These are phyloP conservation scores for Leptinotarsa texana DNA, from an alignment of 1,140 invertebrate species.

Conservation along the genomic window DNA sequence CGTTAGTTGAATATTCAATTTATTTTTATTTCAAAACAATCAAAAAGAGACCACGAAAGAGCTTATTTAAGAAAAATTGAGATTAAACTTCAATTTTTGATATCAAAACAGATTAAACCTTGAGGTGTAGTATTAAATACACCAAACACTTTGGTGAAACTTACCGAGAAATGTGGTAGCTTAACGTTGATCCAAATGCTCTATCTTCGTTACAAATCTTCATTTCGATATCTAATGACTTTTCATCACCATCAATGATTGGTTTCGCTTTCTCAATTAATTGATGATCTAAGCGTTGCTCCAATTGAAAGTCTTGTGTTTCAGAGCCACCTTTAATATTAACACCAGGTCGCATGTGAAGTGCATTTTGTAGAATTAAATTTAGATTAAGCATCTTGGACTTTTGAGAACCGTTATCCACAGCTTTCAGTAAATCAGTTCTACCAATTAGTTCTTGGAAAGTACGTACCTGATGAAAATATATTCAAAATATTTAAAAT, in stretches of 20 bases:
- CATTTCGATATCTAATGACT: conserved; percentile 75
- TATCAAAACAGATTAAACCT: not conserved
- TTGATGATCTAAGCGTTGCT: conserved; percentile 85
- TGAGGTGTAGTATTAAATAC: no score
- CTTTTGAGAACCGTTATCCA: conserved; percentile 69
- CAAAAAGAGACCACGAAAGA: no score
- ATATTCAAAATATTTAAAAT: not conserved
- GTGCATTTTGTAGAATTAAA: conserved; percentile 85
- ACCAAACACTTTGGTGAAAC: conserved; percentile 42
- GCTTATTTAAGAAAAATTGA: not conserved
- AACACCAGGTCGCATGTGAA: conserved; percentile 84
- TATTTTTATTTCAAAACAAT: no score
- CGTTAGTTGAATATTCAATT: no score
- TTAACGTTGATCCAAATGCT: conserved; percentile 91
- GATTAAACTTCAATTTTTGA: not conserved
- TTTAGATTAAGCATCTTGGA: conserved; percentile 84
- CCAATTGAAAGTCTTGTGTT: conserved; percentile 86
- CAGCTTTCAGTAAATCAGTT: conserved; percentile 82
- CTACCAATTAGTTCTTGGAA: conserved; percentile 88
- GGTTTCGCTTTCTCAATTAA: conserved; percentile 76
- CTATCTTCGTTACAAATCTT: conserved; percentile 89
- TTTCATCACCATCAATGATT: conserved; percentile 74
- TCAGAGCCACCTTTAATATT: conserved; percentile 91
- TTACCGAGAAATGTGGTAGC: conserved; percentile 91
- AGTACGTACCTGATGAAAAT: conserved; percentile 38